Conservation (phyloP, 2,113 vertebrate genomes). For the Sander vitreus region DNA sequence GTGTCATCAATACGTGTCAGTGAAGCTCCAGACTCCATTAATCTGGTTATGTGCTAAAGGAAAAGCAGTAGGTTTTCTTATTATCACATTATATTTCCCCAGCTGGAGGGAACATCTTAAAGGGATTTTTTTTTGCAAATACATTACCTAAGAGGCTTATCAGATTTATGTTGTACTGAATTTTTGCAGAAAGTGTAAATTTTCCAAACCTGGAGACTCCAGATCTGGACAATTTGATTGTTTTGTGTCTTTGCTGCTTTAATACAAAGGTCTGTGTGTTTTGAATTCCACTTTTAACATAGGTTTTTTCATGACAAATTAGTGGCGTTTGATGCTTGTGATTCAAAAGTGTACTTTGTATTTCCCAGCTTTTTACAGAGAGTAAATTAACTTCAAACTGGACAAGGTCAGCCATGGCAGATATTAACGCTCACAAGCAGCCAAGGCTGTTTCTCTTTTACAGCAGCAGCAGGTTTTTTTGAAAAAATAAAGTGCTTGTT, state of each 20-base stretch:
- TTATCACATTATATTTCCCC: no score
- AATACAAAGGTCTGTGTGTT: not conserved
- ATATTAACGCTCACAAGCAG: not conserved
- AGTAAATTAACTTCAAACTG: not conserved
- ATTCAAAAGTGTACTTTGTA: not conserved
- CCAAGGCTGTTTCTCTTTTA: not conserved
- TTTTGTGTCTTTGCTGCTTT: not conserved
- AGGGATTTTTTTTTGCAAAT: not conserved
- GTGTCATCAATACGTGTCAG: no score
- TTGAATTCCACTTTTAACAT: not conserved
- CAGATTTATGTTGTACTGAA: not conserved
- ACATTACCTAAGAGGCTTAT: not conserved
- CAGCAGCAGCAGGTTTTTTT: conserved; percentile 6
- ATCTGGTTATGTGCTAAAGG: no score
- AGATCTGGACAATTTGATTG: not conserved
- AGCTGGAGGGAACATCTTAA: no score
- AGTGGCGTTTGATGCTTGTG: not conserved
- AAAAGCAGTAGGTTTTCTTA: no score
- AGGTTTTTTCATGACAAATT: not conserved
- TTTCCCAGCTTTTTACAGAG: not conserved
- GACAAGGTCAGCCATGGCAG: not conserved
- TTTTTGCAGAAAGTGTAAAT: not conserved
- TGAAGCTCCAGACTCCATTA: no score
- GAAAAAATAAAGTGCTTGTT: not conserved
- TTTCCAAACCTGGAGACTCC: not conserved